Conservation (phyloP, 2,113 vertebrate species). For the Aplodontia rufa region DNA sequence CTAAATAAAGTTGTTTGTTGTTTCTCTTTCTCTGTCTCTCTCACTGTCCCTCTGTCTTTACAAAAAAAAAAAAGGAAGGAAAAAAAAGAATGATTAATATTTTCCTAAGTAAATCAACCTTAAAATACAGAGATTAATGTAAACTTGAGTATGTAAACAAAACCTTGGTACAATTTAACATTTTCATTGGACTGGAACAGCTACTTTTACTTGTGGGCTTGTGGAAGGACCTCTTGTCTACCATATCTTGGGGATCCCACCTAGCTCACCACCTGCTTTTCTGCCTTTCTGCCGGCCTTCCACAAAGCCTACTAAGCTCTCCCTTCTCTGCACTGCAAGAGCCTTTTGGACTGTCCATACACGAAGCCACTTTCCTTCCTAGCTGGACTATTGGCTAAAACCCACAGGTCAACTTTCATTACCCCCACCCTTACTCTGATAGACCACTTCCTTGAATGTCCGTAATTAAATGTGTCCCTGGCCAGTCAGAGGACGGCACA, state of each 20-base stretch:
- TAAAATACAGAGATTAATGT: not conserved
- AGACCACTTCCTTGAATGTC: slow-evolving; percentile 1
- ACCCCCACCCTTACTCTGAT: not conserved
- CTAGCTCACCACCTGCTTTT: not conserved
- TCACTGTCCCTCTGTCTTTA: no score
- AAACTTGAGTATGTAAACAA: not conserved
- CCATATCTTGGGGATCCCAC: not conserved
- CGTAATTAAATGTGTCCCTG: not conserved
- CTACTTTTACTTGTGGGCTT: no score
- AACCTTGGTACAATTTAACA: not conserved
- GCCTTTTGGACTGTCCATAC: not conserved
- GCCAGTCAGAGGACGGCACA: slow-evolving; percentile 44
- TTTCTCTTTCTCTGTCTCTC: no score
- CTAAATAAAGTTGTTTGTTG: no score
- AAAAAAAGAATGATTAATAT: no score
- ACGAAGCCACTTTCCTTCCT: not conserved
- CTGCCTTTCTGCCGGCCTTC: not conserved
- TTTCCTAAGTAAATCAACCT: not conserved
- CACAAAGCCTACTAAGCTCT: not conserved
- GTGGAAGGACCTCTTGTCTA: not conserved
- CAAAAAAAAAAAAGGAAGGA: no score
- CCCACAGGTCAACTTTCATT: not conserved
- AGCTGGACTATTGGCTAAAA: not conserved
- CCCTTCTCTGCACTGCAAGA: not conserved
- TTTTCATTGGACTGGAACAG: not conserved